Conservation (phyloP, 2,797 vertebrate species). For the Sphenodon punctatus region DNA sequence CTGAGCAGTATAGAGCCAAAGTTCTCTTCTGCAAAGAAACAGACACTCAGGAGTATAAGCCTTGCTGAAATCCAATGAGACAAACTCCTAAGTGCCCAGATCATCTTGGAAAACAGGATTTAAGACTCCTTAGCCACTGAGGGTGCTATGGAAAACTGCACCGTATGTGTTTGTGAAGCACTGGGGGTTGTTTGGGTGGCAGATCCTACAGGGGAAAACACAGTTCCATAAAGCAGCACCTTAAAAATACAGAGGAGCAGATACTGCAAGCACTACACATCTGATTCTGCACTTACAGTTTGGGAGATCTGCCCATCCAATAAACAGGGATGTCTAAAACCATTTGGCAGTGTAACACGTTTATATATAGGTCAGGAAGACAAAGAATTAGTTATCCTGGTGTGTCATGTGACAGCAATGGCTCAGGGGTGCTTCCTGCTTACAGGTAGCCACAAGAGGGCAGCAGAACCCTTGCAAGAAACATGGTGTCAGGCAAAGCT, state of each 20-base stretch:
- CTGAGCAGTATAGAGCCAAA: no score
- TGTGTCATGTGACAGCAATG: neutral
- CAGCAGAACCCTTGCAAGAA: constrained; percentile 32
- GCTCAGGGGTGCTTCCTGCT: neutral
- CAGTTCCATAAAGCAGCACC: neutral
- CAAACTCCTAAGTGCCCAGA: no score
- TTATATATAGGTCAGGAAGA: neutral
- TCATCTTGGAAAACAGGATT: no score
- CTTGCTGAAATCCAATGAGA: no score
- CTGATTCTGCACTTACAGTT: rapidly evolving
- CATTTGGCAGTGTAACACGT: no score
- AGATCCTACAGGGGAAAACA: neutral
- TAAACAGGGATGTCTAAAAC: no score
- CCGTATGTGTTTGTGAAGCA: neutral
- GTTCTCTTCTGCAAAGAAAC: no score
- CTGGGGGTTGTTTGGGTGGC: rapidly evolving
- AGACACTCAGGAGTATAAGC: no score
- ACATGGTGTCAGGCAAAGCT: neutral
- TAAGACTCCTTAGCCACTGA: no score
- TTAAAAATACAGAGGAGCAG: neutral
- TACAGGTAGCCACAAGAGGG: constrained; percentile 40
- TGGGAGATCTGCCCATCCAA: no score
- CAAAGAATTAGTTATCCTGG: neutral
- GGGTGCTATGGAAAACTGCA: rapidly evolving
- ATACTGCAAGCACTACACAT: neutral